These are phyloP conservation scores for Eriosoma lanigerum DNA, from an alignment of 1,140 invertebrate species.

Conservation along the genomic window DNA sequence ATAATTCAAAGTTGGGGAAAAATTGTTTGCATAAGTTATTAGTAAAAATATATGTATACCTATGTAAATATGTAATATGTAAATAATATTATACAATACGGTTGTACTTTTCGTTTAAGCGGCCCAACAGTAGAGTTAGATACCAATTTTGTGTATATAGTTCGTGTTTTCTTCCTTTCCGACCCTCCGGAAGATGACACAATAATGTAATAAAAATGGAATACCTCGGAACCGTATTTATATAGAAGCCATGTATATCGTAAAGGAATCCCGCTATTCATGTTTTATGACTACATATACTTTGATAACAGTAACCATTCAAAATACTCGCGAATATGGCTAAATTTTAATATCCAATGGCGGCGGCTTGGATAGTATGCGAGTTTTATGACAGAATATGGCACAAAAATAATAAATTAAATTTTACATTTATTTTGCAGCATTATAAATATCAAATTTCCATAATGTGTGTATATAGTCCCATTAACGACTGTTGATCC, in stretches of 20 bases:
- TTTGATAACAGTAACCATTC: conserved; percentile 43
- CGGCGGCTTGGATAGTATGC: background rate
- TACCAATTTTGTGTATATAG: background rate
- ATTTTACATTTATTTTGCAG: conserved; percentile 9
- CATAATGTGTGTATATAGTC: background rate
- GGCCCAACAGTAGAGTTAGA: background rate
- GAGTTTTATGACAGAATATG: conserved; percentile 34
- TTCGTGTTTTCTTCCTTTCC: conserved; percentile 12
- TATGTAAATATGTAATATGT: too few relatives aligned
- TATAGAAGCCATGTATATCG: conserved; percentile 20
- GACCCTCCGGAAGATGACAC: conserved; percentile 13
- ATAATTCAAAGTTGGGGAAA: too few relatives aligned
- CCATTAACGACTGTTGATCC: conserved; percentile 13
- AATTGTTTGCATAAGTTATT: too few relatives aligned
- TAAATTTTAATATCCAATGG: conserved; percentile 46
- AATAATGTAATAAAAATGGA: conserved; percentile 44
- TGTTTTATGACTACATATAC: conserved; percentile 40
- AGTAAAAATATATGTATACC: too few relatives aligned
- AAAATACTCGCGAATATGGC: conserved; percentile 43
- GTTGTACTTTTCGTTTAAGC: too few relatives aligned
- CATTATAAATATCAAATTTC: conserved; percentile 36
- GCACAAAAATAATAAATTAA: conserved; percentile 41
- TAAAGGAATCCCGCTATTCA: conserved; percentile 45
- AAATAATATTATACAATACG: too few relatives aligned
- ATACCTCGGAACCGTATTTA: conserved; percentile 31